These are phyloP conservation scores for Patagioenas fasciata DNA, from an alignment of 2,113 vertebrate genomes.

Conservation along the genomic window DNA sequence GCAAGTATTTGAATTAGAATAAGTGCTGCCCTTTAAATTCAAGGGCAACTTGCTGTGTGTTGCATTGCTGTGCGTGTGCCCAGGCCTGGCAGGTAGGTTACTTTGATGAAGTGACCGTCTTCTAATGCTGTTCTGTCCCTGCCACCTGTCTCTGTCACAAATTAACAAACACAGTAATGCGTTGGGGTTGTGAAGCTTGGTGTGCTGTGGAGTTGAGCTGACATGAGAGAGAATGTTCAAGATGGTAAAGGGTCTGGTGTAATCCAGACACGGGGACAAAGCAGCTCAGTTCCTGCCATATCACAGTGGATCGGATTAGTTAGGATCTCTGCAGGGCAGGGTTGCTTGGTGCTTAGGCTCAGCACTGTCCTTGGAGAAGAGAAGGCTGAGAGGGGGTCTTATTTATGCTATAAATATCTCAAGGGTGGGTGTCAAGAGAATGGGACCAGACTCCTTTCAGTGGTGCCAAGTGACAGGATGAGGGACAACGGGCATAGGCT, in stretches of 20 bases:
- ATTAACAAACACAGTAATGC: not conserved
- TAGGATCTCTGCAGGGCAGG: not conserved
- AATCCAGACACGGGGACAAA: fast-evolving
- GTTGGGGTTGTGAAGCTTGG: not conserved
- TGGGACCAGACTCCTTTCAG: no score
- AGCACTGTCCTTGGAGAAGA: not conserved
- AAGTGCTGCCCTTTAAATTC: not conserved
- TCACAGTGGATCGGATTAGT: not conserved
- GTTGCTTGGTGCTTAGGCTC: not conserved
- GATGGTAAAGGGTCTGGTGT: not conserved
- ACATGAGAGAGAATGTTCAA: fast-evolving
- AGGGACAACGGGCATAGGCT: no score
- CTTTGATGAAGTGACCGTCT: not conserved
- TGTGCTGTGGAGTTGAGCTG: not conserved
- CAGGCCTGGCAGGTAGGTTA: not conserved
- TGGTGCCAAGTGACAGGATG: no score
- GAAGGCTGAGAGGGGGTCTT: no score
- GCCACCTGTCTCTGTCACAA: not conserved
- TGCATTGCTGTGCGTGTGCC: not conserved
- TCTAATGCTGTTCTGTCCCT: not conserved
- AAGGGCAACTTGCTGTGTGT: not conserved
- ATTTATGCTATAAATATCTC: no score
- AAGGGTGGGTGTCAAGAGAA: no score
- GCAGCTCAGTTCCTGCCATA: not conserved
- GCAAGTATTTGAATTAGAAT: not conserved